Evolutionary conservation across 2,797 vertebrate species (phyloP).

Genomic region (Moxostoma hubbsi): DNA sequence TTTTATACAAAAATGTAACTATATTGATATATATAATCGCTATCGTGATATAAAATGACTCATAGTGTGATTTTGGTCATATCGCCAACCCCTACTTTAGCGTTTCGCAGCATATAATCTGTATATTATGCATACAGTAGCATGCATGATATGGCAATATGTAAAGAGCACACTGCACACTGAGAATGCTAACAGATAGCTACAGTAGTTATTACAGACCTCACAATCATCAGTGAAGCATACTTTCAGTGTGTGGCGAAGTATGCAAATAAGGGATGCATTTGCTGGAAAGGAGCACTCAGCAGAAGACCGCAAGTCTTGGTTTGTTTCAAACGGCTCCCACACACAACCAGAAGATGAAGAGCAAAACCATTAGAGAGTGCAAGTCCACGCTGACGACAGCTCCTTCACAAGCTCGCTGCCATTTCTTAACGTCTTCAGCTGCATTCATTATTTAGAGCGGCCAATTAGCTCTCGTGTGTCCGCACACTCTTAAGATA

Average conservation of each 20-base stretch:
- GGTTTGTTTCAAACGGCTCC: background rate
- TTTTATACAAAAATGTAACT: too few relatives aligned
- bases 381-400: background rate
- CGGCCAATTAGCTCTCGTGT: constrained; percentile 54
- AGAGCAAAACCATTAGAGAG: constrained; percentile 1
- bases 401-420: constrained; percentile 44
- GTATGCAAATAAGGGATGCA: background rate
- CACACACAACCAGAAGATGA: background rate
- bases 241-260: background rate
- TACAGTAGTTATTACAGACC: too few relatives aligned
- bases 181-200: too few relatives aligned
- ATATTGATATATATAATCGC: too few relatives aligned
- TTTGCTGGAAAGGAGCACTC: background rate
- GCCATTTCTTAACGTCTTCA: constrained; percentile 56
- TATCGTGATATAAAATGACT: too few relatives aligned
- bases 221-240: background rate
- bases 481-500: constrained; percentile 27
- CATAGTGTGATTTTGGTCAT: too few relatives aligned
- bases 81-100: too few relatives aligned
- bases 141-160: too few relatives aligned
- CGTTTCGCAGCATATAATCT: too few relatives aligned
- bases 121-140: too few relatives aligned
- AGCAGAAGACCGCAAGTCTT: background rate
- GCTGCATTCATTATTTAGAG: constrained; percentile 58
- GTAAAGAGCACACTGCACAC: too few relatives aligned